These are phyloP conservation scores for Mus minutoides DNA, from an alignment of 2,797 vertebrate species.

Conservation along the genomic window DNA sequence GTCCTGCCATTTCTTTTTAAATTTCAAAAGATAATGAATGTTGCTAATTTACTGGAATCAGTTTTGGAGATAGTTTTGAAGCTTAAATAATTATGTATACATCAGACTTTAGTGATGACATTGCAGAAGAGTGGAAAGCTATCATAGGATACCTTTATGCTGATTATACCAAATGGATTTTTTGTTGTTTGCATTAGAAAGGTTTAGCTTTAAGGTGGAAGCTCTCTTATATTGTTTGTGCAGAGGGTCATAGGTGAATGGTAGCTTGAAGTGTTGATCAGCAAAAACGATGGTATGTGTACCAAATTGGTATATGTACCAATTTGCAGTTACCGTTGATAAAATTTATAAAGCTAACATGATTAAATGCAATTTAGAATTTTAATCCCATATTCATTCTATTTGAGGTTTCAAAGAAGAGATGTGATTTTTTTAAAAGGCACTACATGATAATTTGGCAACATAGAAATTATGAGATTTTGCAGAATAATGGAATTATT, in stretches of 20 bases:
- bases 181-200: neutral
- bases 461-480: neutral
- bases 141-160: neutral
- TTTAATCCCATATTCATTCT: neutral
- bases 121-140: neutral
- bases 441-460: neutral
- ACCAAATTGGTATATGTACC: neutral
- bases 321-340: neutral
- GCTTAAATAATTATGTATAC: neutral
- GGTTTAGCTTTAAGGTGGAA: neutral
- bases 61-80: neutral
- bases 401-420: neutral
- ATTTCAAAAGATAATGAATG: neutral
- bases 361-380: neutral
- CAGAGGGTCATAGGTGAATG: neutral
- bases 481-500: neutral
- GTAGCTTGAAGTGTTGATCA: neutral
- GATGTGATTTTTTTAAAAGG: neutral
- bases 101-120: neutral
- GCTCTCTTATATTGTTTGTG: neutral
- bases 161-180: neutral
- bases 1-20: neutral
- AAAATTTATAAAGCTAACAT: neutral
- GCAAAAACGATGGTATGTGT: neutral
- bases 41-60: constrained; percentile 6